These are phyloP conservation scores for Hylia prasina DNA, from an alignment of 2,113 vertebrate genomes.

Conservation along the genomic window DNA sequence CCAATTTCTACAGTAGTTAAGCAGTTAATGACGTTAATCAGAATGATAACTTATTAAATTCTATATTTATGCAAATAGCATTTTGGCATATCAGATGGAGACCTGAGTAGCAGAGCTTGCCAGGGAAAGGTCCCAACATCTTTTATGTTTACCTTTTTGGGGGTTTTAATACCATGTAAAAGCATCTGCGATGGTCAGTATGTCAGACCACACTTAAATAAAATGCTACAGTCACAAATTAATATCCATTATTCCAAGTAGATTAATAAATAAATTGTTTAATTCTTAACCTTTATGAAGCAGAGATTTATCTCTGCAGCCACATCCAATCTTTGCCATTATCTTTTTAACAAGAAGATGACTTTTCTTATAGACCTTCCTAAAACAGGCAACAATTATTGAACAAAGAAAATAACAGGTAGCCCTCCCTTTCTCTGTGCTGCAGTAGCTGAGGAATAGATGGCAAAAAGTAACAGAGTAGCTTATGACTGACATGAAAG, in stretches of 20 bases:
- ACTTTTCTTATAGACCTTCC: not conserved
- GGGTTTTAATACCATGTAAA: not conserved
- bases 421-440: not conserved
- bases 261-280: not conserved
- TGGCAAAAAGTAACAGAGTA: not conserved
- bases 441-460: not conserved
- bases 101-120: slow-evolving; percentile 12
- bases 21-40: slow-evolving; percentile 50
- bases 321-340: not conserved
- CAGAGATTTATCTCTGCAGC: not conserved
- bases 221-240: not conserved
- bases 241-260: not conserved
- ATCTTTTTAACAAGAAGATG: not conserved
- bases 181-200: accelerated
- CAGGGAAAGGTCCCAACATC: not conserved
- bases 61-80: slow-evolving; percentile 26
- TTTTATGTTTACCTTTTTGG: not conserved
- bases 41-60: slow-evolving; percentile 46
- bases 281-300: not conserved
- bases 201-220: not conserved
- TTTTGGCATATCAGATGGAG: not conserved
- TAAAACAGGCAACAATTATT: not conserved
- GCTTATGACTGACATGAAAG: not conserved
- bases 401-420: not conserved
- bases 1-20: slow-evolving; percentile 58